These are phyloP conservation scores for Drosophila neotestacea DNA, from an alignment of 2,888 invertebrate genomes.

Conservation along the genomic window DNA sequence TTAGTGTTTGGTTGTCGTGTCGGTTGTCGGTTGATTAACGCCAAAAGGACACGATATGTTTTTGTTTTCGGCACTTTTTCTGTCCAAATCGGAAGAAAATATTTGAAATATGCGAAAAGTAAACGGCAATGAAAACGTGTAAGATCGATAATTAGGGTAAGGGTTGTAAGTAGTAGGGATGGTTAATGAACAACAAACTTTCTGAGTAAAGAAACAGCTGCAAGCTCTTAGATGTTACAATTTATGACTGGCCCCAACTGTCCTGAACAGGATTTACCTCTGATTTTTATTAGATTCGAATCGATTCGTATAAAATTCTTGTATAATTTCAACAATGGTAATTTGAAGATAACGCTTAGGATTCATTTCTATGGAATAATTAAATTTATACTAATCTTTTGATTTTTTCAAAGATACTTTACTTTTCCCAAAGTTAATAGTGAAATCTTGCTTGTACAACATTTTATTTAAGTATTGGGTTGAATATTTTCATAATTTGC, in stretches of 20 bases:
- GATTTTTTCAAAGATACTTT: background rate
- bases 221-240: too few relatives aligned
- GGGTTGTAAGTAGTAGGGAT: background rate
- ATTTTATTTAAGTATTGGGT: background rate
- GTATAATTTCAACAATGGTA: background rate
- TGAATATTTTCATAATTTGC: constrained; percentile 12
- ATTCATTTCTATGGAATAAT: too few relatives aligned
- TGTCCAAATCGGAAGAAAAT: constrained; percentile 41
- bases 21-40: constrained; percentile 63
- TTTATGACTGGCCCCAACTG: background rate
- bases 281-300: background rate
- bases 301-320: background rate
- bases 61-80: constrained; percentile 40
- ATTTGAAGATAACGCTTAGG: too few relatives aligned
- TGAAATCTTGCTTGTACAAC: background rate
- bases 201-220: constrained; percentile 5
- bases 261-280: too few relatives aligned
- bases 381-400: too few relatives aligned
- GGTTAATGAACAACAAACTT: constrained; percentile 14
- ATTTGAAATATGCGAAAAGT: constrained; percentile 54
- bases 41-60: constrained; percentile 67
- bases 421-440: background rate
- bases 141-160: constrained; percentile 47
- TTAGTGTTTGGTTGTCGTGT: background rate
- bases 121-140: constrained; percentile 19